Conservation (phyloP, 2,888 invertebrate species). For the Gastrophysa polygoni region DNA sequence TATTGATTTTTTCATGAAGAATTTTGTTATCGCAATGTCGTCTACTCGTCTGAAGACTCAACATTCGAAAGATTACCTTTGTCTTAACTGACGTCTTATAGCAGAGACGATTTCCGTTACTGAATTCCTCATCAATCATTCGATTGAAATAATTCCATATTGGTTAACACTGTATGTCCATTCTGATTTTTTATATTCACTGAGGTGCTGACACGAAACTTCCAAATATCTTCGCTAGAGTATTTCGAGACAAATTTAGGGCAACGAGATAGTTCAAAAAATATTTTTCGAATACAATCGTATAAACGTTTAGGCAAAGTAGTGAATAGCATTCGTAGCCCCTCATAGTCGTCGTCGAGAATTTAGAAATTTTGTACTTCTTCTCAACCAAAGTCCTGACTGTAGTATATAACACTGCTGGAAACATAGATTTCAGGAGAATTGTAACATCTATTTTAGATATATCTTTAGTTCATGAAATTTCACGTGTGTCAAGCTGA, state of each 20-base stretch:
- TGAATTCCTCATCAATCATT: too few species aligned
- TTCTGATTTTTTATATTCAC: too few species aligned
- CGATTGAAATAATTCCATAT: neutral
- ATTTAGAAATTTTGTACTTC: neutral
- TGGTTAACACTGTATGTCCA: too few species aligned
- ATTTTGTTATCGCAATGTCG: too few species aligned
- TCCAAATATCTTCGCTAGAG: neutral
- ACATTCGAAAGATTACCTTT: too few species aligned
- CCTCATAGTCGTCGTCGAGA: neutral
- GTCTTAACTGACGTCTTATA: too few species aligned
- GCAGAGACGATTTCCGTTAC: too few species aligned
- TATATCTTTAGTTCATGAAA: constrained; percentile 54
- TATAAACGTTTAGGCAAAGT: constrained; percentile 29
- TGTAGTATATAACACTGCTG: neutral
- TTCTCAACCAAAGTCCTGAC: neutral
- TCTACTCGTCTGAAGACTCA: too few species aligned
- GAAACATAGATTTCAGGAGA: neutral
- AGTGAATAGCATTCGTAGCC: constrained; percentile 16
- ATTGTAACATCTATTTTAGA: constrained; percentile 15
- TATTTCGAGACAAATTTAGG: neutral
- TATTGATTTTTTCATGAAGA: too few species aligned
- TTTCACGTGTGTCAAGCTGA: constrained; percentile 55
- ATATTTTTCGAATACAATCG: constrained; percentile 22
- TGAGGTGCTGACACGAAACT: neutral
- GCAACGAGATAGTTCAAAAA: constrained; percentile 22